Evolutionary conservation across 2,888 invertebrate species (phyloP).

Genomic region (Sipha maydis): DNA sequence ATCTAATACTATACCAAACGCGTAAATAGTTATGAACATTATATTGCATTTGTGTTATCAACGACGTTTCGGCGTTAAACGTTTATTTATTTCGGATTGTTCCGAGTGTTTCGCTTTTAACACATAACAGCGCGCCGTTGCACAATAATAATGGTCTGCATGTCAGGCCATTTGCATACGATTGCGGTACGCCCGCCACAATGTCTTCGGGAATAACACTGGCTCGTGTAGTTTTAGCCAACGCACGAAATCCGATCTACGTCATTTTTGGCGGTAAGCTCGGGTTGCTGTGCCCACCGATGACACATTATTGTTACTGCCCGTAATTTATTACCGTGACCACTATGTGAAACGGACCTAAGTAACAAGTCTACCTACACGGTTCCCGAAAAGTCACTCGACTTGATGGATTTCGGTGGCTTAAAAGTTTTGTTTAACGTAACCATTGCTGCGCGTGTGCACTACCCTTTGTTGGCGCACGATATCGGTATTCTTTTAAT

Average conservation of each 20-base stretch:
- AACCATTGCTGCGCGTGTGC: neutral
- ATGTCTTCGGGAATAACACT: neutral
- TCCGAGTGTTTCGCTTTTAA: no score
- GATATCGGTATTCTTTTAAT: neutral
- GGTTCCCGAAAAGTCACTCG: neutral
- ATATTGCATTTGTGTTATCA: no score
- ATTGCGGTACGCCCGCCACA: neutral
- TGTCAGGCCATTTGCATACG: no score
- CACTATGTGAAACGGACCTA: neutral
- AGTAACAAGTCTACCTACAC: neutral
- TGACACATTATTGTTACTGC: neutral
- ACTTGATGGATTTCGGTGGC: slow-evolving; percentile 1
- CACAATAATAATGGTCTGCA: no score
- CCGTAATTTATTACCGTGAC: slow-evolving; percentile 9
- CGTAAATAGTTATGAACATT: neutral
- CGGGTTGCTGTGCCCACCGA: neutral
- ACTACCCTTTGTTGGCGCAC: neutral
- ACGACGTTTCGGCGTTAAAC: no score
- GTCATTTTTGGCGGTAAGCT: neutral
- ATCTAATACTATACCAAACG: neutral
- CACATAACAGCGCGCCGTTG: no score
- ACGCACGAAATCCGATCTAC: neutral
- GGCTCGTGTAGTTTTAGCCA: neutral
- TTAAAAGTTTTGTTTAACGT: neutral
- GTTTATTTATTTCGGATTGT: no score